These are phyloP conservation scores for Crotalus helleri DNA, from an alignment of 2,113 vertebrate species.

Conservation along the genomic window DNA sequence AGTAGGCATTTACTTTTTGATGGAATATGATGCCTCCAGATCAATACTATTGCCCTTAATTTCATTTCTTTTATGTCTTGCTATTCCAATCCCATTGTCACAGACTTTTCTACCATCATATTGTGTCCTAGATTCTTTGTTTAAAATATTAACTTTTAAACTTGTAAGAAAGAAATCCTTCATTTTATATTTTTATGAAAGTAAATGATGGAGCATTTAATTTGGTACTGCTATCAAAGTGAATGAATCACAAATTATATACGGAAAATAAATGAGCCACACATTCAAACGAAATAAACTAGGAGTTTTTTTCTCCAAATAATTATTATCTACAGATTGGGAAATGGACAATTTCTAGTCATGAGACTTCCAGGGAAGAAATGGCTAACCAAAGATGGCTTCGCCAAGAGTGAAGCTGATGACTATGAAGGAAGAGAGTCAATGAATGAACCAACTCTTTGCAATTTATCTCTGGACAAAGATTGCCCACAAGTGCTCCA, in stretches of 20 bases:
- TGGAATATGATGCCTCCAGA: not conserved
- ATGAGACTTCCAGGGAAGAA: not conserved
- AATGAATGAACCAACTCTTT: not conserved
- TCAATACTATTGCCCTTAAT: not conserved
- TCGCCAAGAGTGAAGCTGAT: not conserved
- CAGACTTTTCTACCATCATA: not conserved
- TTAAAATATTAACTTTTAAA: not conserved
- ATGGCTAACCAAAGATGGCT: not conserved
- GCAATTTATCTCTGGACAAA: not conserved
- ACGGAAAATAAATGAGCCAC: not conserved
- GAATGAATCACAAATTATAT: not conserved
- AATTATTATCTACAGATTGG: not conserved
- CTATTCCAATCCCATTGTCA: not conserved
- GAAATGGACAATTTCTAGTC: not conserved
- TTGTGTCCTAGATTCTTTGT: not conserved
- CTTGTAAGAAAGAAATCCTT: not conserved
- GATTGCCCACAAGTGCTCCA: not conserved
- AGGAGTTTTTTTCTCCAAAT: not conserved
- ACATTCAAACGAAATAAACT: not conserved
- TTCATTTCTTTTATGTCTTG: not conserved
- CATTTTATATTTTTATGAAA: not conserved
- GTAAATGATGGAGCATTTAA: not conserved
- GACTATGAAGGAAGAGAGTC: not conserved
- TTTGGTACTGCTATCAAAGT: not conserved
- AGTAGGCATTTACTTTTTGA: not conserved